A percentile compares a stretch with the other conserved stretches of the same genome.
These are phyloP conservation scores for roundworm (Caenorhabditis elegans) DNA, from an alignment of 1,140 invertebrate genomes.

Conservation along the genomic window DNA sequence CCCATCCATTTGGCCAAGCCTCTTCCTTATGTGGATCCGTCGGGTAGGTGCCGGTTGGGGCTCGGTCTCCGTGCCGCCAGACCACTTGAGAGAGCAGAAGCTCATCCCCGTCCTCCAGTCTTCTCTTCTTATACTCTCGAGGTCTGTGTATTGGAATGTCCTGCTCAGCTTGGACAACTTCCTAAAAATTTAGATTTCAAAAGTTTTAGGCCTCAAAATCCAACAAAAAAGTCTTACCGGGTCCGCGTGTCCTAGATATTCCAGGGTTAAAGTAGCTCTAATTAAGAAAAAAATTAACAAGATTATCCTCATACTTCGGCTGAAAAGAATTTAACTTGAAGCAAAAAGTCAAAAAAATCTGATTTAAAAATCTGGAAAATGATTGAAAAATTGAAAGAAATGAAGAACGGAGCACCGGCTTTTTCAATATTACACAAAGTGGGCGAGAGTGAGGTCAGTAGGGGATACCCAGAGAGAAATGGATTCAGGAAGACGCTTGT, in stretches of 20 bases:
- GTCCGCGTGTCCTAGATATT: neutral
- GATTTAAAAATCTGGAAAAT: too few relatives aligned
- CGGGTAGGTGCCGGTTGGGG: conserved; percentile 54
- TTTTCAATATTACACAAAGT: too few relatives aligned
- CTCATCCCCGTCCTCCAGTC: neutral
- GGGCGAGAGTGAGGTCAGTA: too few relatives aligned
- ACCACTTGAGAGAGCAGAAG: conserved; percentile 36
- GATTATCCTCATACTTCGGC: too few relatives aligned
- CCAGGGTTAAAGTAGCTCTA: too few relatives aligned
- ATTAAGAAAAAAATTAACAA: too few relatives aligned
- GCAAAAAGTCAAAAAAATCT: neutral
- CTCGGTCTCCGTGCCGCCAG: conserved; percentile 55
- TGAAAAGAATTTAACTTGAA: neutral
- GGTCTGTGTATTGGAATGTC: neutral
- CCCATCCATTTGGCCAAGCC: conserved; percentile 55
- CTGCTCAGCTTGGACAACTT: neutral
- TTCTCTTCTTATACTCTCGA: neutral
- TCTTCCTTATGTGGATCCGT: conserved; percentile 52
- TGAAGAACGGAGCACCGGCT: too few relatives aligned
- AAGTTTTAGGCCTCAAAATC: too few relatives aligned
- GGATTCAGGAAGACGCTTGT: too few relatives aligned
- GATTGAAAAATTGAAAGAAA: too few relatives aligned
- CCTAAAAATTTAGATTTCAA: neutral
- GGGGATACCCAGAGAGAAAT: too few relatives aligned
- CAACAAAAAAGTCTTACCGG: neutral